These are phyloP conservation scores for Punctoribates punctum DNA, from an alignment of 2,888 invertebrate species.

Conservation along the genomic window DNA sequence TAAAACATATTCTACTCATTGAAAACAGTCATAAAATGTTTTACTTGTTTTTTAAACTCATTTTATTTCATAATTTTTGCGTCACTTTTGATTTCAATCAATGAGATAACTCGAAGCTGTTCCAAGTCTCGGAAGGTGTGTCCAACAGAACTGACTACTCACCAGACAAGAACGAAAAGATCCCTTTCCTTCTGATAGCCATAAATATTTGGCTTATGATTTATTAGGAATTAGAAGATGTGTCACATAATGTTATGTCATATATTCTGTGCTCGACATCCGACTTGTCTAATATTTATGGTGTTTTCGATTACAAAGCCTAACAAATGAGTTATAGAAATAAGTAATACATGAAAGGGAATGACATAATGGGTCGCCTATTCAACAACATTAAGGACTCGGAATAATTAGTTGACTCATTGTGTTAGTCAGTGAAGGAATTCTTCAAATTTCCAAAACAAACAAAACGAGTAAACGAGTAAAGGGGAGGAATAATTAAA, in stretches of 20 bases:
- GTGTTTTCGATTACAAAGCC: neutral
- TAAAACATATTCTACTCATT: slow-evolving; percentile 1
- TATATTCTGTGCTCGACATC: neutral
- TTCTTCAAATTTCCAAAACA: neutral
- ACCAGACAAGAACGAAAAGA: no score
- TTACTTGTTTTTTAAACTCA: neutral
- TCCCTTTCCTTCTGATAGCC: neutral
- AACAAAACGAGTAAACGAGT: neutral
- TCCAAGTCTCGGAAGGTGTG: neutral
- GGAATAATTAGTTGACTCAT: neutral
- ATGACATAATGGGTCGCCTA: neutral
- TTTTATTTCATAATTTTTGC: neutral
- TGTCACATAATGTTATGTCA: neutral
- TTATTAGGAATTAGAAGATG: neutral
- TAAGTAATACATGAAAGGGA: neutral
- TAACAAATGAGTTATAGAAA: neutral
- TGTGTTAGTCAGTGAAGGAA: no score
- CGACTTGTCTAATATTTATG: neutral
- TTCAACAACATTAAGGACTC: neutral
- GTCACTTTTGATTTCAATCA: neutral
- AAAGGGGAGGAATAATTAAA: neutral
- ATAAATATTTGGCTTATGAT: neutral
- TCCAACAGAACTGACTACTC: neutral
- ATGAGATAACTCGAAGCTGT: neutral
- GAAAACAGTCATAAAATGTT: neutral